Base-by-base conservation (phyloP, 2,797 vertebrate species). In the Cuculus canorus region DNA sequence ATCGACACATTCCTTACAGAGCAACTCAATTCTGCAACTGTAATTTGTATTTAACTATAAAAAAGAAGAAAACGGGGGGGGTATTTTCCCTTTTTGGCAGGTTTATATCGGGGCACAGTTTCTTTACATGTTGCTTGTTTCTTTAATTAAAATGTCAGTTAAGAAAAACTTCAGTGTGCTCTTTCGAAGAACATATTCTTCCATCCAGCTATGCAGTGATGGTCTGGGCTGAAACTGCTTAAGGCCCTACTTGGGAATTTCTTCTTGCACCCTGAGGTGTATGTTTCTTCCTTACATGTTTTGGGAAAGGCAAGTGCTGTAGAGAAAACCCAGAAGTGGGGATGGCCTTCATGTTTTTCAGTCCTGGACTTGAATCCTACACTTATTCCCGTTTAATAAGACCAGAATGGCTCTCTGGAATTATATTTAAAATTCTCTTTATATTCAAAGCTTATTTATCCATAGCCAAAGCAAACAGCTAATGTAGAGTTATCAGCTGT, bases 341-440 rank as follows among this genome's bases (percentile, higher is more conserved):
- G 69, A 88, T 30, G 22, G 52, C 28, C 48, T 69, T 79, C 8
- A 16, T 50, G 60, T 68, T 87, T 24, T 7, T 85, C 2, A 12
- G 59, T 50, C 65, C 50, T 1, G 18, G 50, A 47, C 69, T 86
- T 37, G 33, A 78, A 54, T 89, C 70, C 52, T 86, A 33, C 63
- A 82, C 45, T 61, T 50, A 76, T 66, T 96, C 71, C 86, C 80
- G 45, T 78, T 88, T 88, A 35, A 65, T 63, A 71, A 57, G 73
- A 69, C 78, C 47, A 48, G 73, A 95, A 90, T 94, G 95, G 59
- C 70, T 91, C 75, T 82, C 69, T 54, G 18, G 47, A 91, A 71
- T 90, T 86, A 88, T 71, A 94, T 82, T 93, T 96, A 79, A 90
- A 52, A 69, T 72, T 82, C 82, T 7, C 24, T 53, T 83, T 57